Conservation (phyloP, 2,113 vertebrate genomes). For the Myrmophylax atrothorax region DNA sequence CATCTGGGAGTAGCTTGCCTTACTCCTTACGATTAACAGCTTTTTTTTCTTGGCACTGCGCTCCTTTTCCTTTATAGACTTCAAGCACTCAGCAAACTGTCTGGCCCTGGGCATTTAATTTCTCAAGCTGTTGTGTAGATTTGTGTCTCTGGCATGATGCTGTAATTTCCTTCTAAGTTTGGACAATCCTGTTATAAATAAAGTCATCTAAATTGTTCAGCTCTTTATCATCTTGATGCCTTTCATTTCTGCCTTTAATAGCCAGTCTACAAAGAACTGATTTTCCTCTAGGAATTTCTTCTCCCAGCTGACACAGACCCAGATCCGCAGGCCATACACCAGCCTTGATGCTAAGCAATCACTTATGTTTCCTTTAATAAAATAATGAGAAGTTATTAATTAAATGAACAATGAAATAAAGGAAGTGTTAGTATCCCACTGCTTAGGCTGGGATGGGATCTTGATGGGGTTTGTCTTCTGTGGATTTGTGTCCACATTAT, state of each 20-base stretch:
- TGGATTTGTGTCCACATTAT: background rate
- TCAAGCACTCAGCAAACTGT: constrained; percentile 5
- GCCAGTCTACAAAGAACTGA: background rate
- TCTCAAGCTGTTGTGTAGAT: constrained; percentile 37
- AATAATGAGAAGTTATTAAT: background rate
- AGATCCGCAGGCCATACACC: background rate
- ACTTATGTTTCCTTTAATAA: background rate
- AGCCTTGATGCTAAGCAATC: background rate
- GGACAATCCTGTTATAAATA: background rate
- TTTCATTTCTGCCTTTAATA: constrained; percentile 15
- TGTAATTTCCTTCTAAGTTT: constrained; percentile 30
- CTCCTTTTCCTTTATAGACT: background rate
- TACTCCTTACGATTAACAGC: background rate
- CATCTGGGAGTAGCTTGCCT: background rate
- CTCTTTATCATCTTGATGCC: background rate
- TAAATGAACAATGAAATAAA: background rate
- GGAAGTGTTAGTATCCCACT: background rate
- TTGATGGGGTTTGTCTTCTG: background rate
- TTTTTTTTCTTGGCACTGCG: background rate
- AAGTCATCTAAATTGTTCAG: background rate
- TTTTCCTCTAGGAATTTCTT: background rate
- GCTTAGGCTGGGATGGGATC: background rate
- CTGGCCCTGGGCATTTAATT: constrained; percentile 1
- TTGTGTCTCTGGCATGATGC: constrained; percentile 13
- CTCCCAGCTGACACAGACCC: background rate